Percentiles rank a stretch among this genome's conserved stretches.
phyloP scores from a whole-genome alignment of 1,140 invertebrate genomes.

The Anthonomus grandis region DNA sequence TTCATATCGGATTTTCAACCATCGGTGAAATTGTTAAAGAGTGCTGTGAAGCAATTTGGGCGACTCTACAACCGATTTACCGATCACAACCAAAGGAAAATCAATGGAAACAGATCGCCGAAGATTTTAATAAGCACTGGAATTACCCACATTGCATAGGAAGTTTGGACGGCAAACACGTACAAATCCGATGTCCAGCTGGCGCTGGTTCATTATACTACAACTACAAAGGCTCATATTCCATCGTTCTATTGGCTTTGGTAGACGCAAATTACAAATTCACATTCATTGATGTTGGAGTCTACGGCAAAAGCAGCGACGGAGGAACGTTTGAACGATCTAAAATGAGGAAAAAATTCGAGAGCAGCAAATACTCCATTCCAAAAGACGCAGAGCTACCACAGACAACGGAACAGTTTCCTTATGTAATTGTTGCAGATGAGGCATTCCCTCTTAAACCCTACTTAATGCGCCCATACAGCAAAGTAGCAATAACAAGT shows the following conservation, averaged over 20 bases:
- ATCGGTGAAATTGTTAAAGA: slow-evolving; percentile 37
- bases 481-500: too few relatives aligned
- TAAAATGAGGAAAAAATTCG: too few relatives aligned
- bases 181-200: slow-evolving; percentile 40
- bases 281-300: slow-evolving; percentile 49
- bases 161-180: slow-evolving; percentile 51
- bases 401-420: too few relatives aligned
- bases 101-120: slow-evolving; percentile 37
- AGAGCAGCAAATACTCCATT: too few relatives aligned
- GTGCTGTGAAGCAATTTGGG: slow-evolving; percentile 41
- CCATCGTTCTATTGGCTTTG: slow-evolving; percentile 46
- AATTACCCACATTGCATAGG: too few relatives aligned
- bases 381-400: too few relatives aligned
- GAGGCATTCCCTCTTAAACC: too few relatives aligned
- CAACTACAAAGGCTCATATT: slow-evolving; percentile 52
- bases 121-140: slow-evolving; percentile 45
- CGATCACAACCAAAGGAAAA: slow-evolving; percentile 35
- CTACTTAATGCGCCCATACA: too few relatives aligned
- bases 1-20: slow-evolving; percentile 34
- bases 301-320: slow-evolving; percentile 47
- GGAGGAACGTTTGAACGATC: slow-evolving; percentile 43
- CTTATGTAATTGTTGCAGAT: too few relatives aligned
- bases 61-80: slow-evolving; percentile 31
- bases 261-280: slow-evolving; percentile 51
- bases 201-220: slow-evolving; percentile 46